Base-by-base conservation (phyloP, 2,888 invertebrate species). In the Noctua fimbriata region DNA sequence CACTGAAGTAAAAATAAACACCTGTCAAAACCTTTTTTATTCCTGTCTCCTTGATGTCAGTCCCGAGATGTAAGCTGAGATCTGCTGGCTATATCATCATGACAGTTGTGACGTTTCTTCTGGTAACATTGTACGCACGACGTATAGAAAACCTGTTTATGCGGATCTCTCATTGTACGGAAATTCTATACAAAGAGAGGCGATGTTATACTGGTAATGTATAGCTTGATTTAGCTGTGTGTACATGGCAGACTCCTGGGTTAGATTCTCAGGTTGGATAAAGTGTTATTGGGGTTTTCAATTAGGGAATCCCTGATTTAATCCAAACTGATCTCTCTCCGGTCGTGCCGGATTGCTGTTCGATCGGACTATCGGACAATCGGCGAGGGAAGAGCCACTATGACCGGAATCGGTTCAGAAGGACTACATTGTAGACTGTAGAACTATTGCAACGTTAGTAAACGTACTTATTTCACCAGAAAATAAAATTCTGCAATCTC, bases 41-140 rank as follows among this genome's bases (percentile, higher is more conserved):
- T 55, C 1, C 18, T 36, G 24, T 16, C 28, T 28, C 58, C 47
- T 14, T 28, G 6, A 47, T 14, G 44, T 21, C 44, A 21, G 78
- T 12, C 14, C 9, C 18, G 24, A n/a, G 7, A 44, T 21, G 9
- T 78, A 55, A 44, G 5, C 55, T 24, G 47, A 28, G 28, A 67
- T 67, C 6, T 79, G 18, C 4, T 79, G 41, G 24, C 21, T 78
- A 67, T n/a, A 12, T 44, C 21, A 55, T 44, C 32, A 44, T 21
- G 41, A 7, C 32, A 16, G 52, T 21, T 41, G 24, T 44, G 6
- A n/a, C 7, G n/a, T 74, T 24, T 70, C 7, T 28, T 72, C n/a
- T 47, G 67, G 28, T 47, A 73, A 47, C n/a, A 32, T 63, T 63
- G 60, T 28, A 55, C 10, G 10, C 24, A 44, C 44, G 44, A 44